Conservation (phyloP, 2,797 vertebrate species). For the Lerista edwardsae region DNA sequence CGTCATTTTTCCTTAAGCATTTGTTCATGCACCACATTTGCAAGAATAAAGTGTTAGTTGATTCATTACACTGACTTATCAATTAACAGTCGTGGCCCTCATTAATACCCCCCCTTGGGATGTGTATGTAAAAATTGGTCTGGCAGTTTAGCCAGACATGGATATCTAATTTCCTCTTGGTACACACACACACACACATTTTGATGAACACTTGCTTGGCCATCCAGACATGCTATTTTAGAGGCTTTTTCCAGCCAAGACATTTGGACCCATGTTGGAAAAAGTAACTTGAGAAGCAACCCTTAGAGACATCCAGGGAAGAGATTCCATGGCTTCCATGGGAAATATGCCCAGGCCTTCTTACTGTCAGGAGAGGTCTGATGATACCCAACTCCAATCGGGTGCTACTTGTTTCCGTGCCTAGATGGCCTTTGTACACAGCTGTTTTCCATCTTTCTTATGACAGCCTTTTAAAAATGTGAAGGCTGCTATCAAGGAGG, state of each 20-base stretch:
- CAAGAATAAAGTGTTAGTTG: neutral
- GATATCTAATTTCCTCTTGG: neutral
- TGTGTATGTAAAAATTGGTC: neutral
- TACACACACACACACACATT: neutral
- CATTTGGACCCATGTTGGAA: neutral
- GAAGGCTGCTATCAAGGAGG: slow-evolving; percentile 9
- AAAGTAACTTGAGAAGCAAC: slow-evolving; percentile 23
- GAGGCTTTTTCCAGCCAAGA: neutral
- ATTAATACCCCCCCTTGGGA: neutral
- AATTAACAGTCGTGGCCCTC: neutral
- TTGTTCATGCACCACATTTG: neutral
- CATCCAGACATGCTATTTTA: neutral
- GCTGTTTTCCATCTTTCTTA: slow-evolving; percentile 27
- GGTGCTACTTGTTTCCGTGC: slow-evolving; percentile 14
- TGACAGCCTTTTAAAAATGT: slow-evolving; percentile 20
- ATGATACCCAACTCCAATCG: neutral
- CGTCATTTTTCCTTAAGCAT: neutral
- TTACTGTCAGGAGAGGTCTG: neutral
- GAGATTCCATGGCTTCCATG: slow-evolving; percentile 18
- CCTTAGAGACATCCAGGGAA: slow-evolving; percentile 18
- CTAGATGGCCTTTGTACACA: neutral
- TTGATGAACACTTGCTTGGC: neutral
- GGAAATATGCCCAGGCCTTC: neutral
- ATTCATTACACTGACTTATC: neutral
- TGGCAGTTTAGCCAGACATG: neutral